These are phyloP conservation scores for Pelecanus crispus DNA, from an alignment of 2,113 vertebrate species.

Conservation along the genomic window DNA sequence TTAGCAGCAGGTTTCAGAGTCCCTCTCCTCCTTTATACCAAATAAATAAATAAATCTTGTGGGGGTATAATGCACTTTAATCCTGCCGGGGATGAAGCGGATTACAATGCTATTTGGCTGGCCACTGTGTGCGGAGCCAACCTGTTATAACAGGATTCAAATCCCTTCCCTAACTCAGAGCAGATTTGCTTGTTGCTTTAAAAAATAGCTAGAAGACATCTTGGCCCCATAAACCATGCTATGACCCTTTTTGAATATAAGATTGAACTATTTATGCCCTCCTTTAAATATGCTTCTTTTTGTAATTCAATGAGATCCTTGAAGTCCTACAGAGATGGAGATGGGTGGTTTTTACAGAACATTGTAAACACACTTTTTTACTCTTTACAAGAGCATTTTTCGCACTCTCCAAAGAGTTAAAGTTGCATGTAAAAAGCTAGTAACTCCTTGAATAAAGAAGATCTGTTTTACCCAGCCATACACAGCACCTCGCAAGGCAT, in stretches of 20 bases:
- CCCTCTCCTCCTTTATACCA: background rate
- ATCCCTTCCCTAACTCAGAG: background rate
- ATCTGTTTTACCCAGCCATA: background rate
- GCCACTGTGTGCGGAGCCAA: background rate
- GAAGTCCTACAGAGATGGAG: background rate
- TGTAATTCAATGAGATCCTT: background rate
- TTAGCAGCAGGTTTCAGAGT: background rate
- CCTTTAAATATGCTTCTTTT: background rate
- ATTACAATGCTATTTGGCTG: constrained; percentile 3
- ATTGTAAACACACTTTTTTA: background rate
- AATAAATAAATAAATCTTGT: background rate
- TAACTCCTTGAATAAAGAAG: background rate
- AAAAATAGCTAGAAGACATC: background rate
- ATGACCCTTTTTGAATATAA: background rate
- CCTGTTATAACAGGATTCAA: background rate
- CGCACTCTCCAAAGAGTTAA: background rate
- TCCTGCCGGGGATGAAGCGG: background rate
- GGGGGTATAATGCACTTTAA: background rate
- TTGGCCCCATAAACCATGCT: background rate
- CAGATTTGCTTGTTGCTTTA: background rate
- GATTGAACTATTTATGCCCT: background rate
- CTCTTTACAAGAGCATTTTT: background rate
- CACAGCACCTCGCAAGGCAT: background rate
- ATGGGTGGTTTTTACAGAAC: background rate
- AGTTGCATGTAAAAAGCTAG: background rate